phyloP scores from a whole-genome alignment of 2,888 invertebrate genomes.

The Amorpha juglandis region DNA sequence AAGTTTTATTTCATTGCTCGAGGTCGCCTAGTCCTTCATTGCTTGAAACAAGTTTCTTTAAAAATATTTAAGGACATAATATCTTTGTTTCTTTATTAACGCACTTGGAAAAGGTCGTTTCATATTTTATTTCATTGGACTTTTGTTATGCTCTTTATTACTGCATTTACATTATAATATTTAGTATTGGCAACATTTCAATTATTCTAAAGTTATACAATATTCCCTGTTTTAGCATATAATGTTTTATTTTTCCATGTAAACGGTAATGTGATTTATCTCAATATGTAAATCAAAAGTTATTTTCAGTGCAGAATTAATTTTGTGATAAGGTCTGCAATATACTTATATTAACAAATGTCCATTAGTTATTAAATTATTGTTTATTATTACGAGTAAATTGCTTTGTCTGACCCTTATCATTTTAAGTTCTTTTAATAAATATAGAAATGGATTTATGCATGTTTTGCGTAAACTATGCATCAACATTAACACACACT shows the following conservation, averaged over 20 bases:
- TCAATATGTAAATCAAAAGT: background rate
- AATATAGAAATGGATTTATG: no score
- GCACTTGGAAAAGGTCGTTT: no score
- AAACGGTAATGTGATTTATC: background rate
- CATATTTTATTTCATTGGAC: no score
- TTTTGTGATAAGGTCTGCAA: constrained; percentile 15
- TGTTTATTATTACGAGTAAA: background rate
- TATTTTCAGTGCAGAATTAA: constrained; percentile 23
- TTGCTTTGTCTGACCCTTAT: background rate
- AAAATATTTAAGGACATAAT: no score
- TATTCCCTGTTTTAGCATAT: no score
- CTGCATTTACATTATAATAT: no score
- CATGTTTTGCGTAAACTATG: no score
- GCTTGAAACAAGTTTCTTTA: background rate
- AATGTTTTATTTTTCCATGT: background rate
- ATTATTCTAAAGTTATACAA: no score
- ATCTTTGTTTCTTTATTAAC: no score
- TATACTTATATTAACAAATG: background rate
- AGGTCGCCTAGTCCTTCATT: background rate
- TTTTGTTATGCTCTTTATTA: no score
- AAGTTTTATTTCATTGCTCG: background rate
- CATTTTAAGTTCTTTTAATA: background rate
- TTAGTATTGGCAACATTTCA: no score
- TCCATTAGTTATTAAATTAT: background rate
- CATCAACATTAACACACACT: no score